Percentiles rank a stretch among this genome's conserved stretches.
These are phyloP conservation scores for Camelus bactrianus DNA, from an alignment of 2,113 vertebrate genomes.

Conservation along the genomic window DNA sequence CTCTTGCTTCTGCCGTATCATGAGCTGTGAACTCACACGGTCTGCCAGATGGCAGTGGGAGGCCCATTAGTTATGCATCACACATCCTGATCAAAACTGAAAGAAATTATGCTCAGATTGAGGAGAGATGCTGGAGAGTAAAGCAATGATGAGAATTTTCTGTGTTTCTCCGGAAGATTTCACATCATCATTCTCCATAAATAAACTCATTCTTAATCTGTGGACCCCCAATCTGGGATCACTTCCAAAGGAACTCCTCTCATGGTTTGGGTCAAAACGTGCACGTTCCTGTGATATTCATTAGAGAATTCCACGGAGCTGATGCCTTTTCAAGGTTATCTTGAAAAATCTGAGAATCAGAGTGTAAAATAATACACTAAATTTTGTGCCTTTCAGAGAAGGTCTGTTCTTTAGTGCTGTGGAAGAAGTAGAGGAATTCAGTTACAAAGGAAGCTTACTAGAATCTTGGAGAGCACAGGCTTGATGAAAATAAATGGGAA, in stretches of 20 bases:
- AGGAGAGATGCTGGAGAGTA: constrained; percentile 63
- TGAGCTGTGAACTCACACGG: constrained; percentile 67
- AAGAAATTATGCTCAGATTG: constrained; percentile 78
- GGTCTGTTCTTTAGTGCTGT: background rate
- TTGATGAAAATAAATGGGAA: constrained; percentile 58
- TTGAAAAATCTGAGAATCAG: constrained; percentile 49
- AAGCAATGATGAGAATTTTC: constrained; percentile 69
- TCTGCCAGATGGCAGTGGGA: constrained; percentile 79
- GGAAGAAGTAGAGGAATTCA: constrained; percentile 47
- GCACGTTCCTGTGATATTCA: background rate
- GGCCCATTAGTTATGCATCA: constrained; percentile 80
- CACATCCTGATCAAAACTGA: constrained; percentile 77
- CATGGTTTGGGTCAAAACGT: background rate
- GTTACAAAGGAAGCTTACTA: constrained; percentile 44
- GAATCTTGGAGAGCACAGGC: background rate
- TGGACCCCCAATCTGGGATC: constrained; percentile 57
- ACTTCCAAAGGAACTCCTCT: constrained; percentile 45
- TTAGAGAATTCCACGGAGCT: background rate
- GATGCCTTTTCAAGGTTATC: constrained; percentile 70
- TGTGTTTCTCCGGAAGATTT: constrained; percentile 59
- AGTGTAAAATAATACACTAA: constrained; percentile 19
- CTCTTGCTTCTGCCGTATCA: constrained; percentile 38
- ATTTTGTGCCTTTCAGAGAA: constrained; percentile 29
- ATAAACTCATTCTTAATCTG: constrained; percentile 68
- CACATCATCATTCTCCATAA: constrained; percentile 69